Conservation (phyloP, 2,797 vertebrate species). For the Kryptolebias ocellatus region DNA sequence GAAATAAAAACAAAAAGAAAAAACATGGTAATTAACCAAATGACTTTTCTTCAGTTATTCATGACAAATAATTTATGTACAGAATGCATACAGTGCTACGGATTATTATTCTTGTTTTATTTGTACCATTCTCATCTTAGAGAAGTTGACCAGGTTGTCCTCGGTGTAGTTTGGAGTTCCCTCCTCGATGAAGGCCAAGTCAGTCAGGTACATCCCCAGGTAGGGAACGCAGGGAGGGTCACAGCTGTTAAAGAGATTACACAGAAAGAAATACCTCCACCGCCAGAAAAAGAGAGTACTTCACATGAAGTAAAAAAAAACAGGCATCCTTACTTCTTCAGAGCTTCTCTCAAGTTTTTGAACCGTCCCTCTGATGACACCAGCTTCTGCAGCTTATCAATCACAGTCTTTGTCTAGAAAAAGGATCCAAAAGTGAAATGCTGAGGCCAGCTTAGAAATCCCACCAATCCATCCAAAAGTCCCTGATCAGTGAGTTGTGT, state of each 20-base stretch:
- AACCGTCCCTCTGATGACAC: constrained; percentile 97
- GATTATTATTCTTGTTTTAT: background rate
- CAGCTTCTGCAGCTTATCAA: constrained; percentile 95
- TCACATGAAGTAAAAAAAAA: background rate
- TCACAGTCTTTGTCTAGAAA: constrained; percentile 92
- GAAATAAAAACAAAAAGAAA: background rate
- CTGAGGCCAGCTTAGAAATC: background rate
- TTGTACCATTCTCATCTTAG: constrained; percentile 97
- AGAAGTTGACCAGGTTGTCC: constrained; percentile 97
- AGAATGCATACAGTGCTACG: background rate
- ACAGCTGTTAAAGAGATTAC: constrained; percentile 80
- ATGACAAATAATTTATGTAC: background rate
- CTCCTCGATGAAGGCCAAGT: constrained; percentile 97
- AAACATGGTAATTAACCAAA: background rate
- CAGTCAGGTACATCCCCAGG: constrained; percentile 97
- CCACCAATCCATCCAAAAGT: too few relatives aligned
- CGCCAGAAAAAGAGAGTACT: background rate
- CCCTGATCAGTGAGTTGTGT: background rate
- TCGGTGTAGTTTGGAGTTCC: constrained; percentile 97
- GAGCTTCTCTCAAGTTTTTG: constrained; percentile 96
- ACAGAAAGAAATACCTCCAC: constrained; percentile 1
- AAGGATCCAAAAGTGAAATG: constrained; percentile 10
- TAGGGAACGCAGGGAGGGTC: constrained; percentile 98
- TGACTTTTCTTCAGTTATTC: background rate
- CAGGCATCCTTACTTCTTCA: constrained; percentile 89